Percentiles rank a stretch among this genome's conserved stretches.
Evolutionary conservation across 35 echinoderm and acorn worm genomes (phyloP).

Genomic region (Ophiothrix spiculata): DNA sequence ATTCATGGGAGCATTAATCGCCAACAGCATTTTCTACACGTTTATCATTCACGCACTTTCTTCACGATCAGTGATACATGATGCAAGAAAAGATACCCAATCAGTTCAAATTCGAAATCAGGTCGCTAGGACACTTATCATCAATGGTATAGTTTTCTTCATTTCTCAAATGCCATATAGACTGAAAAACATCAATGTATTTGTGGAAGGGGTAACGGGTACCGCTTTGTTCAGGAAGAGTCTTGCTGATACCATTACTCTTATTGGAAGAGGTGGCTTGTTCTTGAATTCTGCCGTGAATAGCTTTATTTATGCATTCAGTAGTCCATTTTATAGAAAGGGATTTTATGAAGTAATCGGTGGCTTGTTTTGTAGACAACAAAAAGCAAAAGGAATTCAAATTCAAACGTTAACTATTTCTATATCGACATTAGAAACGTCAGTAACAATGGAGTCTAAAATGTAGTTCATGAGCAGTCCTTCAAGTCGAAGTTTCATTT

Average conservation of each 20-base stretch:
- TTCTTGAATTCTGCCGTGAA: not conserved
- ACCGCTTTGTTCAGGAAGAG: not conserved
- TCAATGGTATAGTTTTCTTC: not conserved
- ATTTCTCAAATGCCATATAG: not conserved
- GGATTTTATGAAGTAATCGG: not conserved
- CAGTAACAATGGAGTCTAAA: too few relatives aligned
- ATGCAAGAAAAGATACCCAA: not conserved
- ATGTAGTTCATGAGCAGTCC: too few relatives aligned
- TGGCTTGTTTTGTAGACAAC: too few relatives aligned
- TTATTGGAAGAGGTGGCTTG: not conserved
- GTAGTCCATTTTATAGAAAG: not conserved
- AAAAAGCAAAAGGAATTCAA: too few relatives aligned
- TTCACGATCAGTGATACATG: not conserved
- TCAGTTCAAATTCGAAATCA: not conserved
- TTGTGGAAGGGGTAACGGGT: not conserved
- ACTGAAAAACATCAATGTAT: not conserved
- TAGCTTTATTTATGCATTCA: not conserved
- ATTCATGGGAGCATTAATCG: not conserved
- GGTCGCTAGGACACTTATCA: not conserved
- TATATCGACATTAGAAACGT: too few relatives aligned
- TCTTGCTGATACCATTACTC: not conserved
- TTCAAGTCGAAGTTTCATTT: too few relatives aligned
- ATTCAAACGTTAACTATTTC: too few relatives aligned
- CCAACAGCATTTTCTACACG: not conserved
- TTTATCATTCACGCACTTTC: not conserved